Evolutionary conservation across 1,140 invertebrate genomes (phyloP).

Genomic region (Polypedilum vanderplanki): DNA sequence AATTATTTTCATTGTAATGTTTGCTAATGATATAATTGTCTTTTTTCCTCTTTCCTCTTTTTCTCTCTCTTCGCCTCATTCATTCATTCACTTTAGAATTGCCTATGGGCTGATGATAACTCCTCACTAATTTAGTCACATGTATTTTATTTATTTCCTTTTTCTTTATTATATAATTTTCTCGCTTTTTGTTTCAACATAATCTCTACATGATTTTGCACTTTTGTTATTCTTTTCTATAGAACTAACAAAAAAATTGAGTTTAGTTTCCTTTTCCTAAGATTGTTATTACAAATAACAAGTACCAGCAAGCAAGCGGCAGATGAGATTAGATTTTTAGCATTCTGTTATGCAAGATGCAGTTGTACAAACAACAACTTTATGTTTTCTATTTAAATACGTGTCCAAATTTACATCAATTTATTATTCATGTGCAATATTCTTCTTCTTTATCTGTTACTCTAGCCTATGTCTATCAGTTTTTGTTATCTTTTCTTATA

Average conservation of each 20-base stretch:
- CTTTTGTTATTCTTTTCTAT: not conserved
- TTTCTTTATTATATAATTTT: not conserved
- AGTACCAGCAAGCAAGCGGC: too few species aligned
- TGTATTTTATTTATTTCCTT: not conserved
- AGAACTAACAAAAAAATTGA: not conserved
- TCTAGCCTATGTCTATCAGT: not conserved
- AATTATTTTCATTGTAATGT: not conserved
- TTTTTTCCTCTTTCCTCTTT: not conserved
- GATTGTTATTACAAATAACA: too few species aligned
- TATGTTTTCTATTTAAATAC: conserved; percentile 6
- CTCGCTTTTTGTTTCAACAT: not conserved
- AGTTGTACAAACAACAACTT: not conserved
- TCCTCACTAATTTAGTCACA: not conserved
- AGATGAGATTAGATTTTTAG: not conserved
- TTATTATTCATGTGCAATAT: not conserved
- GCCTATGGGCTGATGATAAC: conserved; percentile 2
- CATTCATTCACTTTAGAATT: not conserved
- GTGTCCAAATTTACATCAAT: conserved; percentile 18
- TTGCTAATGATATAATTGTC: conserved; percentile 13
- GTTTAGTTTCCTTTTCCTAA: too few species aligned
- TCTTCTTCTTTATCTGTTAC: not conserved
- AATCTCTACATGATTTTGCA: not conserved
- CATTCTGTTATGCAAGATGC: not conserved
- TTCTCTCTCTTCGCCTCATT: not conserved
- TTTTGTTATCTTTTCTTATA: not conserved